phyloP scores from a whole-genome alignment of 2,113 vertebrate species.

The Misgurnus mizolepis region DNA sequence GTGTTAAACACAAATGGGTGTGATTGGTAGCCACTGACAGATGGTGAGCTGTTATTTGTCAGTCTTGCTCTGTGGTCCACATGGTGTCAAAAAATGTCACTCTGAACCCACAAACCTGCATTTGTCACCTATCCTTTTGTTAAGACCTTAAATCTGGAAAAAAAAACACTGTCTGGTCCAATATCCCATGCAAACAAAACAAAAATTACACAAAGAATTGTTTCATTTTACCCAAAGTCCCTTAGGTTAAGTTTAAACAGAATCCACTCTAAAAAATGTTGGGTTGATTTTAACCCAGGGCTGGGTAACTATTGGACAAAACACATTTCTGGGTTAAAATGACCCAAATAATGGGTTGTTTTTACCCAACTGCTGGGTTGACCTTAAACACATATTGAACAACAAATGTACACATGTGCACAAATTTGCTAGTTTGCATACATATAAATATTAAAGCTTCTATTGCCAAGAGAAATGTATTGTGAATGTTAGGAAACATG shows the following conservation, averaged over 20 bases:
- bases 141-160: background rate
- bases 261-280: no score
- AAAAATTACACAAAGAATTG: background rate
- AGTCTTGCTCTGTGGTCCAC: constrained; percentile 8
- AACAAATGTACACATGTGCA: no score
- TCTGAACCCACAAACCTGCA: background rate
- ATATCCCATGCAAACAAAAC: background rate
- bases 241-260: background rate
- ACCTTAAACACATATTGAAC: no score
- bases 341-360: no score
- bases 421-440: no score
- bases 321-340: no score
- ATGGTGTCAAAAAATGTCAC: constrained; percentile 11
- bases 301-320: no score
- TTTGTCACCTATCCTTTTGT: constrained; percentile 39
- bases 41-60: constrained; percentile 32
- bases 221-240: background rate
- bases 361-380: no score
- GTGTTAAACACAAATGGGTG: background rate
- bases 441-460: no score
- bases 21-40: constrained; percentile 10
- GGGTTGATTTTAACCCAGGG: no score
- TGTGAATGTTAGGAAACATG: no score
- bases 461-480: no score
- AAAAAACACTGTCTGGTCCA: background rate